phyloP scores from a whole-genome alignment of 2,113 vertebrate species.

The Equus quagga region DNA sequence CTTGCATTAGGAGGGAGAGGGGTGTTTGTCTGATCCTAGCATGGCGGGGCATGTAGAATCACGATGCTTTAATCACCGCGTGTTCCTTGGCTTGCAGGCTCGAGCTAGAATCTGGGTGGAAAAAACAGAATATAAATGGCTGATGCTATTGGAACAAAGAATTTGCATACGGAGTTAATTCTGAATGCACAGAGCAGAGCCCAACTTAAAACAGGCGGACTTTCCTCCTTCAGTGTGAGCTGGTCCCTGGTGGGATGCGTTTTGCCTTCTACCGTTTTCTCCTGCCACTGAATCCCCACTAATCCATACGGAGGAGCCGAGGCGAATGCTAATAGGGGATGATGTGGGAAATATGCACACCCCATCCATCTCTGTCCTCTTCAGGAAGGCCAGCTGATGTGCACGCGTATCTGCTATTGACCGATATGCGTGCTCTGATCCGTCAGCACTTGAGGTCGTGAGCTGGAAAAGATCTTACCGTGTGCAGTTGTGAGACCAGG shows the following conservation, averaged over 20 bases:
- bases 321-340: neutral
- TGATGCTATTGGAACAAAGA: fast-evolving
- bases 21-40: fast-evolving
- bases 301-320: neutral
- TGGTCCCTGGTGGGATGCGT: neutral
- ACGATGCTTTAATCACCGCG: fast-evolving
- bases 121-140: too few species aligned
- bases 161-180: neutral
- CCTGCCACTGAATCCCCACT: neutral
- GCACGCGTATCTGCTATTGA: fast-evolving
- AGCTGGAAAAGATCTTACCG: neutral
- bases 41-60: fast-evolving
- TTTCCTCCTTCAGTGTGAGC: neutral
- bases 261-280: neutral
- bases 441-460: neutral
- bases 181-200: neutral
- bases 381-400: neutral
- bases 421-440: neutral
- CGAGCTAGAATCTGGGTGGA: neutral
- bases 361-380: neutral
- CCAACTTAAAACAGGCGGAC: neutral
- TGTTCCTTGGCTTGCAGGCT: neutral
- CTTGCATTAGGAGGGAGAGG: fast-evolving
- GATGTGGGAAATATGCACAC: neutral
- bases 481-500: neutral